phyloP scores from a whole-genome alignment of 2,888 invertebrate species.

The Campaea margaritaria region DNA sequence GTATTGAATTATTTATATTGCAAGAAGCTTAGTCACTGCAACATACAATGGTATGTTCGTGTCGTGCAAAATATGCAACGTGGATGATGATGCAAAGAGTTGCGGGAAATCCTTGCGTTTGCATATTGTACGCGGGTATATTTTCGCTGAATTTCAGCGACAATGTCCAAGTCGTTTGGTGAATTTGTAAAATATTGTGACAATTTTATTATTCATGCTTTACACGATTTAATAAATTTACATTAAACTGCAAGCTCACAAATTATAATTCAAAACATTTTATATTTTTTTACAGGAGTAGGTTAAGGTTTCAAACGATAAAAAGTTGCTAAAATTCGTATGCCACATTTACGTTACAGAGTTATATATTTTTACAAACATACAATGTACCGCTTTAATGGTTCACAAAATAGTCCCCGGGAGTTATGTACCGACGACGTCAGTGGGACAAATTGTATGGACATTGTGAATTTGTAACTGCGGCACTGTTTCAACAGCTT shows the following conservation, averaged over 20 bases:
- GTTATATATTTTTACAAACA: constrained; percentile 35
- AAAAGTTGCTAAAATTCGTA: constrained; percentile 3
- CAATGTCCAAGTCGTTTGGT: neutral
- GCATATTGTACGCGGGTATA: constrained; percentile 33
- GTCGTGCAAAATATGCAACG: constrained; percentile 67
- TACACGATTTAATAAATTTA: too few species aligned
- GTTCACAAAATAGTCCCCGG: constrained; percentile 64
- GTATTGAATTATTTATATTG: neutral
- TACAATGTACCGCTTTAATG: constrained; percentile 59
- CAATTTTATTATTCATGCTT: neutral
- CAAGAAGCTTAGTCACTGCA: constrained; percentile 20
- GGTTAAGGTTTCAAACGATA: too few species aligned
- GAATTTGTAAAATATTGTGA: too few species aligned
- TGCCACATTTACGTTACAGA: constrained; percentile 1
- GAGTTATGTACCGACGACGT: constrained; percentile 64
- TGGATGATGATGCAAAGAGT: constrained; percentile 56
- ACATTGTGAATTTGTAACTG: constrained; percentile 66
- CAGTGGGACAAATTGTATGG: constrained; percentile 71
- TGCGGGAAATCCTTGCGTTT: constrained; percentile 45
- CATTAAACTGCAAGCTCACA: too few species aligned
- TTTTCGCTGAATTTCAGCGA: constrained; percentile 18
- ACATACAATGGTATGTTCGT: constrained; percentile 1
- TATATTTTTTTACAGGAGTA: too few species aligned
- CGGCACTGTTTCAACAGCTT: constrained; percentile 52
- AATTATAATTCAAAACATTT: too few species aligned